Conservation (phyloP, 2,113 vertebrate species). For the Phaethornis superciliosus region DNA sequence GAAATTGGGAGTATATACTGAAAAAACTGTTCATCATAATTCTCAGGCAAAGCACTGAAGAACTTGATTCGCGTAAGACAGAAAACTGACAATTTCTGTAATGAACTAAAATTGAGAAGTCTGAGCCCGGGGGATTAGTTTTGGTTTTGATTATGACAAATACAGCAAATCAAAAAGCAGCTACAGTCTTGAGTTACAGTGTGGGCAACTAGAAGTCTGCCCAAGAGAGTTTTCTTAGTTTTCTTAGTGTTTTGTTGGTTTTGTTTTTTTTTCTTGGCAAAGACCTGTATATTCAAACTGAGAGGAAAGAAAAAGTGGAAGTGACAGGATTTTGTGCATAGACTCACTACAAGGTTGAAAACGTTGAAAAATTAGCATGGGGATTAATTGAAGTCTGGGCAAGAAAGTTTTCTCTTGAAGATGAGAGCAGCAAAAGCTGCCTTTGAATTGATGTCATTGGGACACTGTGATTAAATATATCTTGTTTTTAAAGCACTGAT, state of each 20-base stretch:
- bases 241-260: too few species aligned
- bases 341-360: background rate
- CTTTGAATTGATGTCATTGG: conserved; percentile 40
- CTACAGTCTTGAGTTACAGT: background rate
- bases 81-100: background rate
- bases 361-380: background rate
- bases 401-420: conserved; percentile 22
- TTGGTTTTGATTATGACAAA: conserved; percentile 27
- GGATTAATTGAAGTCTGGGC: conserved; percentile 42
- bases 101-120: background rate
- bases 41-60: background rate
- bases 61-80: background rate
- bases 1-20: background rate
- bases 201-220: background rate
- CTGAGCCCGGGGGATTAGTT: background rate
- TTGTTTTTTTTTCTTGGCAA: background rate
- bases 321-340: background rate
- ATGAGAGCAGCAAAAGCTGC: background rate
- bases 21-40: background rate
- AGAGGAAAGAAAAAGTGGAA: background rate
- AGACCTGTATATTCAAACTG: conserved; percentile 17
- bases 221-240: background rate
- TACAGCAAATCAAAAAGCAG: conserved; percentile 4
- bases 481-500: background rate
- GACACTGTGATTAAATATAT: conserved; percentile 33